Conservation (phyloP, 2,888 invertebrate genomes). For the Teinopalpus imperialis region DNA sequence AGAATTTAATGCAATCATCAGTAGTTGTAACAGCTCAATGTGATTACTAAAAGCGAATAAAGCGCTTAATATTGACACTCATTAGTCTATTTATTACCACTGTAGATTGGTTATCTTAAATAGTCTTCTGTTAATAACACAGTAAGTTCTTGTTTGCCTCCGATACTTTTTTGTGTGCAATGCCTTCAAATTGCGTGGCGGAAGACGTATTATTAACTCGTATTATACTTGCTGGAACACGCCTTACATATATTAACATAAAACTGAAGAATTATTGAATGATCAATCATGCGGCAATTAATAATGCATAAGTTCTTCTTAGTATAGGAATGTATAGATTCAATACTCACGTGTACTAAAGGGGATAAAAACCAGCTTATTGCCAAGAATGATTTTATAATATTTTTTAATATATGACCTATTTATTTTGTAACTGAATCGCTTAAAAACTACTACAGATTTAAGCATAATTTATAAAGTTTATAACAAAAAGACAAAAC, state of each 20-base stretch:
- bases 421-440: too few relatives aligned
- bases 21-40: too few relatives aligned
- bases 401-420: too few relatives aligned
- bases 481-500: too few relatives aligned
- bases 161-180: slow-evolving; percentile 40
- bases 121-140: slow-evolving; percentile 54
- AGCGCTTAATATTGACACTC: slow-evolving; percentile 69
- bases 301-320: slow-evolving; percentile 47
- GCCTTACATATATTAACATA: slow-evolving; percentile 36
- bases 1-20: too few relatives aligned
- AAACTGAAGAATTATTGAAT: slow-evolving; percentile 39
- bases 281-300: slow-evolving; percentile 35
- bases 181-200: slow-evolving; percentile 43
- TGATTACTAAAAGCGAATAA: slow-evolving; percentile 33
- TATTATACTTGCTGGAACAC: slow-evolving; percentile 31
- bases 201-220: slow-evolving; percentile 33
- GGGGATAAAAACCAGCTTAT: background rate
- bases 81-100: slow-evolving; percentile 73
- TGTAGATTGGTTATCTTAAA: slow-evolving; percentile 71
- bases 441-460: too few relatives aligned
- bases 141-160: slow-evolving; percentile 29
- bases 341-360: background rate
- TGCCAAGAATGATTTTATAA: background rate
- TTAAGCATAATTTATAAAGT: too few relatives aligned
- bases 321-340: slow-evolving; percentile 31